These are phyloP conservation scores for Calameuta filiformis DNA, from an alignment of 2,888 invertebrate genomes.

Conservation along the genomic window DNA sequence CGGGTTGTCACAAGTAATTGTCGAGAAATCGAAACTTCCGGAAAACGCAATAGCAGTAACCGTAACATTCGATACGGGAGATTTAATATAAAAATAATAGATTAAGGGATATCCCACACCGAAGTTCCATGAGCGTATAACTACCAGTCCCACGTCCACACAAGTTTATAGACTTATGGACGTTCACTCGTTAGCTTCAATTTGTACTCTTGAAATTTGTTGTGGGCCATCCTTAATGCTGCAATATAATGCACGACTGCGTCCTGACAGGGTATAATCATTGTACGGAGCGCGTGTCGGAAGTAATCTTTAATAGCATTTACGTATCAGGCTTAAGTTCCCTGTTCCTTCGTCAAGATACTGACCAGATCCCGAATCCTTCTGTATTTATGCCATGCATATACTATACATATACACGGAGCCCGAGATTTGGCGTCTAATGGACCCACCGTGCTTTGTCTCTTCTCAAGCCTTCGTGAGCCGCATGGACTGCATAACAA, in stretches of 20 bases:
- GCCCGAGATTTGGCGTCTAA: slow-evolving; percentile 28
- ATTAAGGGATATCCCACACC: neutral
- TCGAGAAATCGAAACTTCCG: neutral
- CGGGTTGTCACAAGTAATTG: neutral
- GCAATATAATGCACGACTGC: neutral
- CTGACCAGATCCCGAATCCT: neutral
- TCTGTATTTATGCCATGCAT: neutral
- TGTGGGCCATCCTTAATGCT: neutral
- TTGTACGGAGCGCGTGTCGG: slow-evolving; percentile 7
- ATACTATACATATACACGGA: neutral
- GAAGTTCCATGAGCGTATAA: neutral
- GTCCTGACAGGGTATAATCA: neutral
- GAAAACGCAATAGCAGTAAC: neutral
- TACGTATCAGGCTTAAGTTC: neutral
- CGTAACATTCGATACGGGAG: neutral
- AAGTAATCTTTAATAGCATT: neutral
- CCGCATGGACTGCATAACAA: slow-evolving; percentile 34
- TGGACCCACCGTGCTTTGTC: slow-evolving; percentile 34
- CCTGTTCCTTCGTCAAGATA: neutral
- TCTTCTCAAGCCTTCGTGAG: slow-evolving; percentile 16
- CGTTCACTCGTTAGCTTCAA: neutral
- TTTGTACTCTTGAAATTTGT: neutral
- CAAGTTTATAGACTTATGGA: too few relatives aligned
- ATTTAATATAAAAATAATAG: neutral
- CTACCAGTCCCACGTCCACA: too few relatives aligned